A percentile compares a stretch with the other conserved stretches of the same genome.
Conservation (phyloP, 2,797 vertebrate species). For the Philypnodon macrostomus region DNA sequence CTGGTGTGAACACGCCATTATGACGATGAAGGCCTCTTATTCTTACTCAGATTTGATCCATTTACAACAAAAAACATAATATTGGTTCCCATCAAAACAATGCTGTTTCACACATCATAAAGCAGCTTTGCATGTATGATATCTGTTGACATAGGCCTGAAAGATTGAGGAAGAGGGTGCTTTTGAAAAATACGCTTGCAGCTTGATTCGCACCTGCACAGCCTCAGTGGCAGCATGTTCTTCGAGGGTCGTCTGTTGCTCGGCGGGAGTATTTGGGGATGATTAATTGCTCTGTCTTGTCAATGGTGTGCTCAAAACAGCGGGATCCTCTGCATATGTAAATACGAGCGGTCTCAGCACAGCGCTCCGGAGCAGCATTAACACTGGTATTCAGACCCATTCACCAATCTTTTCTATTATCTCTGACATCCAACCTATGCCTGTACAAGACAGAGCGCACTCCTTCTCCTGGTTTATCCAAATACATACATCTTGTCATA, state of each 20-base stretch:
- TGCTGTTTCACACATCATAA: no score
- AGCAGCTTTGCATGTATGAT: slow-evolving; percentile 16
- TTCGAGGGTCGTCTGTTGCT: slow-evolving; percentile 82
- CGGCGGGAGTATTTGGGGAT: slow-evolving; percentile 87
- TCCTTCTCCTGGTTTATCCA: slow-evolving; percentile 56
- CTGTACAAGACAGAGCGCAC: slow-evolving; percentile 51
- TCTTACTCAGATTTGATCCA: no score
- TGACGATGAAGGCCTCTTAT: no score
- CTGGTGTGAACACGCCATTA: no score
- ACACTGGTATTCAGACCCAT: slow-evolving; percentile 76
- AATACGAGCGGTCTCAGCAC: slow-evolving; percentile 85
- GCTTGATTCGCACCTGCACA: slow-evolving; percentile 89
- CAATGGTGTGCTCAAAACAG: slow-evolving; percentile 85
- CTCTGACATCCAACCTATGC: slow-evolving; percentile 68
- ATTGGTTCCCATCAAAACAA: no score
- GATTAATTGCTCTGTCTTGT: slow-evolving; percentile 97
- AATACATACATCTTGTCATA: slow-evolving; percentile 49
- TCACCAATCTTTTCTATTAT: slow-evolving; percentile 80
- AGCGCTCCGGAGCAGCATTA: slow-evolving; percentile 80
- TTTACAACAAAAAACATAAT: no score
- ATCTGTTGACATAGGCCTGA: slow-evolving; percentile 44
- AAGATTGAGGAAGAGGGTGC: slow-evolving; percentile 60
- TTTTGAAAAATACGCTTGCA: slow-evolving; percentile 72
- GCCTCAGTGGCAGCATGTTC: slow-evolving; percentile 76
- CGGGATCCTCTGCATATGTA: slow-evolving; percentile 89